phyloP scores from a whole-genome alignment of 2,797 vertebrate species.

The Myoxocephalus aenaeus region DNA sequence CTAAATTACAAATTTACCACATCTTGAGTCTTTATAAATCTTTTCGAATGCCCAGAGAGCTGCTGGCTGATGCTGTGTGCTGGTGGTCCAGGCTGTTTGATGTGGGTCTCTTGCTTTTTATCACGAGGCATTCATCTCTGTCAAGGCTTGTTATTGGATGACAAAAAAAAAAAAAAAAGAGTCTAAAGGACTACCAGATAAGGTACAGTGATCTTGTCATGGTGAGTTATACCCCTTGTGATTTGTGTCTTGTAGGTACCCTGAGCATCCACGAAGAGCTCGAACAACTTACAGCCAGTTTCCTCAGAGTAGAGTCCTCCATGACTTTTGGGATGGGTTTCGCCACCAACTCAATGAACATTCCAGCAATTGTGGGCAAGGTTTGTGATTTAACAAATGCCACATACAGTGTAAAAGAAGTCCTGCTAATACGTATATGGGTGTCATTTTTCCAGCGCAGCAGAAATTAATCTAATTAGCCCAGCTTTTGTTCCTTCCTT shows the following conservation, averaged over 20 bases:
- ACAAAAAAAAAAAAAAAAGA: conserved; percentile 15
- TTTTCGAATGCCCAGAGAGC: conserved; percentile 16
- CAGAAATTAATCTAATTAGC: conserved; percentile 64
- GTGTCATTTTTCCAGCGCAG: conserved; percentile 21
- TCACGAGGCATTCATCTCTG: conserved; percentile 41
- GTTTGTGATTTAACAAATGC: conserved; percentile 55
- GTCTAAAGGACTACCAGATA: conserved; percentile 19
- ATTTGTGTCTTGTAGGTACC: conserved; percentile 84
- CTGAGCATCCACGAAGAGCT: conserved; percentile 91
- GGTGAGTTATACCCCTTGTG: conserved; percentile 26
- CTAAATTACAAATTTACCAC: conserved; percentile 53
- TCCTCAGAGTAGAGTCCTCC: conserved; percentile 89
- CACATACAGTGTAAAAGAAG: conserved; percentile 10
- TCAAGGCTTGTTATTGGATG: conserved; percentile 46
- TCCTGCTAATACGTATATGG: conserved; percentile 1
- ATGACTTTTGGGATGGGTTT: conserved; percentile 99
- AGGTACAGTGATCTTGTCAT: conserved; percentile 22
- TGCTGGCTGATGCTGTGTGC: conserved; percentile 6
- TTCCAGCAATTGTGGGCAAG: conserved; percentile 89
- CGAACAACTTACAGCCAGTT: conserved; percentile 82
- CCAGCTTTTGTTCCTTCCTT: conserved; percentile 59
- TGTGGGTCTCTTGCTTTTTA: conserved; percentile 23
- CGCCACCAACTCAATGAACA: conserved; percentile 98
- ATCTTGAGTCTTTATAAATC: conserved; percentile 49
- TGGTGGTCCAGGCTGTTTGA: conserved; percentile 18